Evolutionary conservation across 1,140 invertebrate species (phyloP), one percentile per base, ranked within the genome.

Genomic region (Polypedilum pembai): DNA sequence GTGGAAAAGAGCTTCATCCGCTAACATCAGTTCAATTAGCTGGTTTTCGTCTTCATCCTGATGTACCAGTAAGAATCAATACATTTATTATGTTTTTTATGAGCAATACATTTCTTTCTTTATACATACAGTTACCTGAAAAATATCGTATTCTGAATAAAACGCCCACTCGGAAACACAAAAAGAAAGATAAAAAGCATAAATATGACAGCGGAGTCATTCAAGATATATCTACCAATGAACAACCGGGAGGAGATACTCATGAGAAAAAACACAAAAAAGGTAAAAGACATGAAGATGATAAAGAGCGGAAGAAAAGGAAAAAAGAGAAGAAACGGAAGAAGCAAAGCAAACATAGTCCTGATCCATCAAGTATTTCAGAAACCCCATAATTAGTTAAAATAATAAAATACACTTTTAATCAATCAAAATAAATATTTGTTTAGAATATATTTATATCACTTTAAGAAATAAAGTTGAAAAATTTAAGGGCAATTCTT

Each of bases 231-330:
- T 85, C 86, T 5, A 82, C 73, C 81, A 83, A 76, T 78, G 82
- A 84, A 80, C 85, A 88, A 77, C 87, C 89, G 73, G 24, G 24
- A 33, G 89, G 89, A 74, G 93, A 94, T 80, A 91, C 91, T 40
- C 93, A 95, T 78, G 94, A 97, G 80, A 96, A 96, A 86, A 97
- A 96, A 81, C 94, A 96, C 80, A 98, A 97, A 85, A 97, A 96
- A 80, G 93, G 96, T 79, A 96, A 96, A 80, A 85, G 93, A 20
- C 93, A 95, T 78, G 94, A 97, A 78, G 94, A 97, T 75, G 94
- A 96, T 77, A 96, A 97, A 78, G 94, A 97, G 79, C 86, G 94
- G 41, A 95, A 94, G 83, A 96, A 96, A 79, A 87, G 94, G 78
- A 96, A 96, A 88, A 97, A 97, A 84, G 94, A 97, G 79, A 95